Base-by-base conservation (phyloP, 1,140 invertebrate genomes). In the Dinothrombium tinctorium region DNA sequence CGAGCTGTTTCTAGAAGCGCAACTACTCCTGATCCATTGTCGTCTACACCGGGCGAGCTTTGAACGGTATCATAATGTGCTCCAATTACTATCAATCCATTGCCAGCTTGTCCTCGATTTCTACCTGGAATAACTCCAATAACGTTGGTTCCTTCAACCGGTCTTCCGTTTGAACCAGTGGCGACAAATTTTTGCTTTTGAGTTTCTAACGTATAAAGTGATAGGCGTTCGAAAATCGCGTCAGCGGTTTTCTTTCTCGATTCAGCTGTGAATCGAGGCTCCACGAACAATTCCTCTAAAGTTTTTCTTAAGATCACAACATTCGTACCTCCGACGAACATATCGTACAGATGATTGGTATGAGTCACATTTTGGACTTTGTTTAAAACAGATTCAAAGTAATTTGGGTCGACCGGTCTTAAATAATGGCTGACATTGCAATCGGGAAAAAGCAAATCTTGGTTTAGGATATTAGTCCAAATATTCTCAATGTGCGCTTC, bases 51-150 rank as follows among this genome's bases (percentile, higher is more conserved):
- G 4, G 41, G 32, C 6, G 31, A 42, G 12, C 12, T 15, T 8
- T 12, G 17, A 31, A 57, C 54, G 0, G 60, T 62, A 43, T 63
- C 61, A 42, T 57, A 60, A 49, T 63, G 61, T 15, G 61, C 59
- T 9, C 61, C 61, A 21, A 44, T 28, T 9, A 28, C 26, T n/a
- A 28, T 28, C 8, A 28, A 7, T 9, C 26, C 26, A 8, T 28
- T n/a, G 14, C 33, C 33, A n/a, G 8, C 7, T 19, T n/a, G 7
- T 9, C 19, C 33, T 19, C 33, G n/a, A 12, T 8, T 8, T 9
- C n/a, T 9, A 14, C 33, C 33, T n/a, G 33, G 33, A n/a, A 35
- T 9, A 8, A 35, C 14, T n/a, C 33, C 33, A 9, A 35, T 19
- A n/a, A 35, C 14, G 33, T 35, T 35, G 14, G 17, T 15, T 8